Conservation (phyloP, 1,140 invertebrate species). For the Phthorimaea operculella region DNA sequence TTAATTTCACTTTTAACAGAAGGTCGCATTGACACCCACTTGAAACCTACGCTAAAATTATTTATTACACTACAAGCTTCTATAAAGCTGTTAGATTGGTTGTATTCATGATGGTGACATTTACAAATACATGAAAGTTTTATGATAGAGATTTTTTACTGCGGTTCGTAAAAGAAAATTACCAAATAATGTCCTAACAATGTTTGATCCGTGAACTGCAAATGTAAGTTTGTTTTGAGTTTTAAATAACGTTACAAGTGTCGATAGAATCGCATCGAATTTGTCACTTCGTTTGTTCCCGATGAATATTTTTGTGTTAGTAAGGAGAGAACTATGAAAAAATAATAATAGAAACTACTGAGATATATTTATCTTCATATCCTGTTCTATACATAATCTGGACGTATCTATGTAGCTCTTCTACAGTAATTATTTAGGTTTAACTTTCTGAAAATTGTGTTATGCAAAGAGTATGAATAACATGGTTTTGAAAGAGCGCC, state of each 20-base stretch:
- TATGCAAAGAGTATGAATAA: no score
- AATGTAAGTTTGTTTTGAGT: not conserved
- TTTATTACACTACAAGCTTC: slow-evolving; percentile 2
- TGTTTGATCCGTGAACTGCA: not conserved
- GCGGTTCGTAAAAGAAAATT: no score
- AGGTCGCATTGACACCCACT: slow-evolving; percentile 24
- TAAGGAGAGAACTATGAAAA: no score
- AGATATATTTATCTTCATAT: no score
- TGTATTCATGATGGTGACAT: not conserved
- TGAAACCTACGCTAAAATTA: slow-evolving; percentile 16
- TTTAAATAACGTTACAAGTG: not conserved
- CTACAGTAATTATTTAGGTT: no score
- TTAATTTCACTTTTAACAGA: slow-evolving; percentile 28
- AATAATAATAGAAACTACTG: no score
- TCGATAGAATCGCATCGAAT: not conserved
- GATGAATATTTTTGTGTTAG: no score
- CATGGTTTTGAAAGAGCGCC: no score
- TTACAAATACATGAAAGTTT: not conserved
- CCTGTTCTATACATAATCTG: no score
- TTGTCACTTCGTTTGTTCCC: not conserved
- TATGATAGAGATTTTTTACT: not conserved
- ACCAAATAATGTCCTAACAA: no score
- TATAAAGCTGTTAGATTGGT: not conserved
- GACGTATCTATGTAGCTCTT: no score
- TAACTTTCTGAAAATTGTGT: no score